Evolutionary conservation across 2,888 invertebrate species (phyloP), one percentile per base, ranked within the genome.

Genomic region (Drosophila glabriapex): DNA sequence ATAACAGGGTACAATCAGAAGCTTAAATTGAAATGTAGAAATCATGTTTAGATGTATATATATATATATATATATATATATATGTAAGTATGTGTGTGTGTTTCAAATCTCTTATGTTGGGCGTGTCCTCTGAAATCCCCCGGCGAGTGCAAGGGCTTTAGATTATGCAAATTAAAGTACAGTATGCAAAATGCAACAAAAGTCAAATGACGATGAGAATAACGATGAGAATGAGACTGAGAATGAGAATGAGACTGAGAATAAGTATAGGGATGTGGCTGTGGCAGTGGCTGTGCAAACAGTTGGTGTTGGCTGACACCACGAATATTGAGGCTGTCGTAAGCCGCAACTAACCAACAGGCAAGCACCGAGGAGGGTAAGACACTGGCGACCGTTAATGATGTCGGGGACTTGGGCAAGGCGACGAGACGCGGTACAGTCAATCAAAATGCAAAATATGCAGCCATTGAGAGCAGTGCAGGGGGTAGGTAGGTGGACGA

Each of bases 131-230:
- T 39, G 43, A 70, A 80, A 70, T 88, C 83, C 83, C 76, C 43
- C 39, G 71, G 86, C 73, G 79, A 85, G 86, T 83, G 86, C 86
- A 81, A 76, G 83, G 81, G 76, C 79, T 89, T 86, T 77, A 86
- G 85, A 85, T 85, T 85, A 85, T 85, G 85, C 81, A 89, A 85
- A 85, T 89, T 86, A 68, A 82, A 68, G 83, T 77, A 88, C 83
- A 83, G 89, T 76, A 85, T 85, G 86, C 89, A 88, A 80, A 83
- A 85, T 85, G 84, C 84, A 89, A 83, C 89, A 80, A 78, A 89
- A 77, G 83, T 77, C 77, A 80, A 82, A 75, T n/a, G n/a, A n/a
- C n/a, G n/a, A 59, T 43, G 28, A 28, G 56, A 43, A 58, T 41
- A 62, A 29, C 43, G 16, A n/a, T 22, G 54, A 22, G 31, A 33